phyloP scores from a whole-genome alignment of 2,113 vertebrate species.

The Platysteira castanea region DNA sequence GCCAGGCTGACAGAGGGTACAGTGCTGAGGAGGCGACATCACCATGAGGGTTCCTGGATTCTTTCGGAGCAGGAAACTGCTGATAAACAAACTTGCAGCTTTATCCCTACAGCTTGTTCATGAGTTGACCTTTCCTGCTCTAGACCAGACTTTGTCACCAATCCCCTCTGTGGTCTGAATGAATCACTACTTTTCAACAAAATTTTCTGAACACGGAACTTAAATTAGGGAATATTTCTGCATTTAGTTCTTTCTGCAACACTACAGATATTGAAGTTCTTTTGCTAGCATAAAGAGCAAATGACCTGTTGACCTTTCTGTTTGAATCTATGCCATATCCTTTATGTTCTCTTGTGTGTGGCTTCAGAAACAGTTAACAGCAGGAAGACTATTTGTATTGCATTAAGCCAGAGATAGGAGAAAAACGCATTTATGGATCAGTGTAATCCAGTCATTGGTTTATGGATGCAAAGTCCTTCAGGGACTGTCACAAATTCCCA shows the following conservation, averaged over 20 bases:
- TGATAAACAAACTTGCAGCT: not conserved
- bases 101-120: not conserved
- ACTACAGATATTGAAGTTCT: not conserved
- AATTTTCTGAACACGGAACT: not conserved
- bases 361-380: slow-evolving; percentile 51
- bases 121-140: not conserved
- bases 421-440: slow-evolving; percentile 53
- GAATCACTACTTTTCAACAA: not conserved
- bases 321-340: not conserved
- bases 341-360: not conserved
- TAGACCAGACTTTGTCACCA: not conserved
- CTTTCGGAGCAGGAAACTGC: not conserved
- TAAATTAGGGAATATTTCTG: not conserved
- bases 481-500: slow-evolving; percentile 48
- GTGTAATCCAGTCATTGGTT: slow-evolving; percentile 43
- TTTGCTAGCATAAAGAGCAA: not conserved
- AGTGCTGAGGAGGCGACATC: not conserved
- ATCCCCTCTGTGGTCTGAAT: not conserved
- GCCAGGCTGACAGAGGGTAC: not conserved
- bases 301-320: not conserved
- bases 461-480: slow-evolving; percentile 37
- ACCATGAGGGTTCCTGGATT: not conserved
- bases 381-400: slow-evolving; percentile 53
- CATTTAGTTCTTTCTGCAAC: not conserved
- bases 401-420: slow-evolving; percentile 43